phyloP scores from a whole-genome alignment of 2,113 vertebrate genomes.

The Oryzias curvinotus region DNA sequence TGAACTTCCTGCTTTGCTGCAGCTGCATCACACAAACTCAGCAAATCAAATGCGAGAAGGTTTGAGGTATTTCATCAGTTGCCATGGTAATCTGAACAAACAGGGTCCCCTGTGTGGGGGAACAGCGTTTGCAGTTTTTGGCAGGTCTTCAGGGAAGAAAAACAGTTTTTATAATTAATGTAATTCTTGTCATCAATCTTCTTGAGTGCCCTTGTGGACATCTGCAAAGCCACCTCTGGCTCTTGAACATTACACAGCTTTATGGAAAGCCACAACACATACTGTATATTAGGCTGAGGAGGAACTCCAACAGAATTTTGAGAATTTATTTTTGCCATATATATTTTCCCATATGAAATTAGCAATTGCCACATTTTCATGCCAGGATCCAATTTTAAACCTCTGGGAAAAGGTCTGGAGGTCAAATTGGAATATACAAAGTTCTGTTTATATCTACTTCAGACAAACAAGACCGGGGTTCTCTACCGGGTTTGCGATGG shows the following conservation, averaged over 20 bases:
- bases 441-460: constrained; percentile 15
- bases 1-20: constrained; percentile 31
- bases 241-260: constrained; percentile 16
- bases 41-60: constrained; percentile 23
- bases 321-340: constrained; percentile 6
- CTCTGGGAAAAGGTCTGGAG: constrained; percentile 17
- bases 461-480: constrained; percentile 1
- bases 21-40: constrained; percentile 11
- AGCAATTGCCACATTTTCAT: constrained; percentile 3
- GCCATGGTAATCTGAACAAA: constrained; percentile 27
- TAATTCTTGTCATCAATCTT: constrained; percentile 51
- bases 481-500: background rate
- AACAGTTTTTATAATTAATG: constrained; percentile 46
- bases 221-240: constrained; percentile 12
- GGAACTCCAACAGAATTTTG: background rate
- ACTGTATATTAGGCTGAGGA: constrained; percentile 12
- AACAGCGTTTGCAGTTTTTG: constrained; percentile 27
- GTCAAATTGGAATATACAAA: constrained; percentile 16
- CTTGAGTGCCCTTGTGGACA: constrained; percentile 46
- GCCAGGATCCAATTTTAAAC: constrained; percentile 22
- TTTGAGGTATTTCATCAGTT: constrained; percentile 33
- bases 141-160: constrained; percentile 30
- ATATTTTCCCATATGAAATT: constrained; percentile 24
- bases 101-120: constrained; percentile 11
- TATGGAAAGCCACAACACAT: constrained; percentile 3